These are phyloP conservation scores for Muscicapa comitata DNA, from an alignment of 2,797 vertebrate genomes.

Conservation along the genomic window DNA sequence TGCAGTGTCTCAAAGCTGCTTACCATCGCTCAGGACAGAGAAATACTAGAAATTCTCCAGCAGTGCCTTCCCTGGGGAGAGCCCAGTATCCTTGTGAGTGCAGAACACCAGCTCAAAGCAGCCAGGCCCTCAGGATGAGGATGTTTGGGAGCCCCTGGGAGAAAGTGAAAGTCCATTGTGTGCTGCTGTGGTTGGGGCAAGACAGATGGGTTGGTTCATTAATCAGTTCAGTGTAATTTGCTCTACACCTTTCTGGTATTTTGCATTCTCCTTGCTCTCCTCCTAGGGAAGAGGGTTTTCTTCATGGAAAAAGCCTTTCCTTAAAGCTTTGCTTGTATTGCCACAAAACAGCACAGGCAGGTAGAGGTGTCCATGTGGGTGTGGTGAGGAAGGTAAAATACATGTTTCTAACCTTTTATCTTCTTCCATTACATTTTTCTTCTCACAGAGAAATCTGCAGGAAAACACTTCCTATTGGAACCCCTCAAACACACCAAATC, in stretches of 20 bases:
- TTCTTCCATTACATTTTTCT: background rate
- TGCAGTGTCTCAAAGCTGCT: background rate
- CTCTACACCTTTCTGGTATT: background rate
- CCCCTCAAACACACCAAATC: background rate
- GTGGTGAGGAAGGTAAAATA: background rate
- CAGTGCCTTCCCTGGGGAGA: background rate
- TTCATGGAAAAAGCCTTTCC: background rate
- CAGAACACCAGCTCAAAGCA: background rate
- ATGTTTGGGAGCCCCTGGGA: background rate
- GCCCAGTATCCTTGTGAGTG: background rate
- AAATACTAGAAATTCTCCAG: background rate
- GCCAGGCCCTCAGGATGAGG: background rate
- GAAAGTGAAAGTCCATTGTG: conserved; percentile 22
- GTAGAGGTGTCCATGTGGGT: rapidly evolving
- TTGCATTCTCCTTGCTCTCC: background rate
- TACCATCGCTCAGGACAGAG: background rate
- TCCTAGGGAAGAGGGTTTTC: background rate
- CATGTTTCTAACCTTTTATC: background rate
- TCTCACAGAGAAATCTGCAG: background rate
- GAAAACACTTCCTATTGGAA: background rate
- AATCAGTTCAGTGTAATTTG: background rate
- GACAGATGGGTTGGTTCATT: background rate
- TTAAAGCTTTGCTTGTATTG: background rate
- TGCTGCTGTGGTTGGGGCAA: background rate
- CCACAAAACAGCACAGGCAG: background rate